Evolutionary conservation across 1,140 invertebrate species (phyloP), one percentile per base, ranked within the genome.

Genomic region (Ericerus pela): DNA sequence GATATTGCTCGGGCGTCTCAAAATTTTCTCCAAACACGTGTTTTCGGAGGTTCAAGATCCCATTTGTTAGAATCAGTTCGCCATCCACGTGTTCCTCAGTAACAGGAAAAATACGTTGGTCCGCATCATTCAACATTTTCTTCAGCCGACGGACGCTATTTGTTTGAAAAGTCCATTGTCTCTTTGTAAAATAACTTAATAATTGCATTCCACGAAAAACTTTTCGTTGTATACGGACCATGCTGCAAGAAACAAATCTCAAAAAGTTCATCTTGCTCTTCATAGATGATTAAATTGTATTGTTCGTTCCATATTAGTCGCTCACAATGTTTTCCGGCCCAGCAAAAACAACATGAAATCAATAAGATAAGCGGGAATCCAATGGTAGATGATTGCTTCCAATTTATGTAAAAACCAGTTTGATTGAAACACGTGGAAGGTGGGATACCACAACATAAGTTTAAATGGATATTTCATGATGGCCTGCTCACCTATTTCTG

Each of bases 111-210:
- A 74, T 69, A 62, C 76, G 69, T 63, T 75, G 75, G 62, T 94
- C 89, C 27, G 69, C 68, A 2, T 71, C 64, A 51, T 72, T 77
- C 63, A 94, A 69, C 2, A 76, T 71, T 0, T 76, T 67, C 62
- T 76, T 74, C 1, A 96, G 64, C 58, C 76, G 67, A 22, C 80
- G 64, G 57, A 83, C 74, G 60, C 79, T 80, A n/a, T 78, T 68
- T 26, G 80, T 85, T 43, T 79, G 75, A 65, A 96, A 96, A 54
- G 76, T 70, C 92, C 92, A 96, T 64, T 91, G 77, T 36, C 85
- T 75, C 8, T 84, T 89, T 0, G 92, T 95, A 67, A 96, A 96
- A 66, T 88, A 96, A 68, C 95, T 86, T 1, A 96, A 68, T 0
- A 86, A 75, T 55, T 81, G 76, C 2, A 87, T 69, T 1, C 85